Conservation (phyloP, 1,140 invertebrate species). For the Diorhabda carinulata region DNA sequence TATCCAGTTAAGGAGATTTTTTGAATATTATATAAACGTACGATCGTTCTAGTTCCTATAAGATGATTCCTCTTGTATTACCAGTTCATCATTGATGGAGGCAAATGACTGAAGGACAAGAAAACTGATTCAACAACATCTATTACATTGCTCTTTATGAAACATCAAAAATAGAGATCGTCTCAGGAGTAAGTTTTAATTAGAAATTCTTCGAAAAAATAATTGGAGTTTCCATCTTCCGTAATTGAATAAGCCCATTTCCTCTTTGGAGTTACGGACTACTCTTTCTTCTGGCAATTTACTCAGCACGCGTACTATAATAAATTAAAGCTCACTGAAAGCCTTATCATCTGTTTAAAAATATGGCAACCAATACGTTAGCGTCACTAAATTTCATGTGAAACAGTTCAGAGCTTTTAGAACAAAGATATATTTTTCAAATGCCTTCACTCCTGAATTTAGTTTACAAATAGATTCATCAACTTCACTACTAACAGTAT, state of each 20-base stretch:
- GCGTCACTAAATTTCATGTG: slow-evolving; percentile 2
- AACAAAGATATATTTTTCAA: slow-evolving; percentile 3
- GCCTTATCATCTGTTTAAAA: slow-evolving; percentile 1
- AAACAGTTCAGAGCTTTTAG: not conserved
- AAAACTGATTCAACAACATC: no score
- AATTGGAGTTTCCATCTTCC: slow-evolving; percentile 2
- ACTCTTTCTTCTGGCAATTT: not conserved
- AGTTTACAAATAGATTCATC: not conserved
- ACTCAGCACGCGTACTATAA: not conserved
- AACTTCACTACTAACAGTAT: not conserved
- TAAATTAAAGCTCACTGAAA: not conserved
- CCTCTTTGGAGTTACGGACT: not conserved
- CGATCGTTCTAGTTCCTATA: no score
- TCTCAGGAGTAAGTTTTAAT: not conserved
- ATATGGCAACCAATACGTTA: not conserved
- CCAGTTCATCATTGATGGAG: no score
- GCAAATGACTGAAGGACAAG: no score
- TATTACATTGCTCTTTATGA: no score
- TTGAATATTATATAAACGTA: no score
- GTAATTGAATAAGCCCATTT: not conserved
- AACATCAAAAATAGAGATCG: no score
- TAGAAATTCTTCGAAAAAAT: not conserved
- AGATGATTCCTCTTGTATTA: no score
- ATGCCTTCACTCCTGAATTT: not conserved
- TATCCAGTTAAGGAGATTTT: no score